phyloP scores from a whole-genome alignment of 2,797 vertebrate genomes.

The Alca torda region DNA sequence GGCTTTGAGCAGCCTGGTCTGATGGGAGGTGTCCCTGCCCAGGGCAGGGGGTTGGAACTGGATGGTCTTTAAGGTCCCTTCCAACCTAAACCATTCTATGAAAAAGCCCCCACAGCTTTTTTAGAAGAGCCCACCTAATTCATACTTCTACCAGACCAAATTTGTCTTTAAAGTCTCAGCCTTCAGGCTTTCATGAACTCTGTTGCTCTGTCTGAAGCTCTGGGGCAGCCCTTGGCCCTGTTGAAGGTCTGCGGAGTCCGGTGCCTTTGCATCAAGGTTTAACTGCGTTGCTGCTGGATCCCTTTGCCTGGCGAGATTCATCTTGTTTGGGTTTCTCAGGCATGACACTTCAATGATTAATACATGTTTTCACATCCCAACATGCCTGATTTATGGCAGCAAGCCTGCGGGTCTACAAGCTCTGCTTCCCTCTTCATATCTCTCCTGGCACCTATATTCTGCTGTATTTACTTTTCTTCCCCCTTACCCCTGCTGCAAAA shows the following conservation, averaged over 20 bases:
- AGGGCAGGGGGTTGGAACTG: background rate
- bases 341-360: background rate
- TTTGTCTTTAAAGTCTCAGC: background rate
- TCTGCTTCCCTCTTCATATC: constrained; percentile 6
- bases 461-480: constrained; percentile 3
- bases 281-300: background rate
- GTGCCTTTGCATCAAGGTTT: background rate
- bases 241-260: background rate
- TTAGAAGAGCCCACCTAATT: background rate
- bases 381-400: constrained; percentile 25
- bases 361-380: background rate
- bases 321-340: constrained; percentile 23
- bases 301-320: constrained; percentile 8
- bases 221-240: background rate
- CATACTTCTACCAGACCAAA: background rate
- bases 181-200: background rate
- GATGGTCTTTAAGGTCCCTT: background rate
- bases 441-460: constrained; percentile 38
- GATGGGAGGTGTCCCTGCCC: background rate
- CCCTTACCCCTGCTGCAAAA: background rate
- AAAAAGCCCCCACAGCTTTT: background rate
- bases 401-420: background rate
- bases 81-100: background rate
- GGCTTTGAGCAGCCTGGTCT: background rate
- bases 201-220: background rate